Conservation (phyloP, 2,888 invertebrate genomes). For the Drosophila flavopinicola region DNA sequence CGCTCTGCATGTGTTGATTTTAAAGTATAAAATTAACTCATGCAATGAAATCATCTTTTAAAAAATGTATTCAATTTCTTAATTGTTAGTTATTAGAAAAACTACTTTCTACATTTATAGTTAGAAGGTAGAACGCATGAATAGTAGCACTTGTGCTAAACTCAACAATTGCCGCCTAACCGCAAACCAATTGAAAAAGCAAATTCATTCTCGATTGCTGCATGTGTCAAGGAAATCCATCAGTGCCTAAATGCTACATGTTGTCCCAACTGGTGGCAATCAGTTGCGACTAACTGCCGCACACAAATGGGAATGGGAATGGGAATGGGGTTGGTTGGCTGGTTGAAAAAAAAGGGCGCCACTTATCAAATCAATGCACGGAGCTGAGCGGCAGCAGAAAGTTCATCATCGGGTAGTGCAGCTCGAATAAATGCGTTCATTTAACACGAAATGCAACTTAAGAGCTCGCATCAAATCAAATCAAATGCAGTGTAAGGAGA, state of each 20-base stretch:
- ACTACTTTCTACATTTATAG: no score
- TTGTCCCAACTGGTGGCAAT: slow-evolving; percentile 36
- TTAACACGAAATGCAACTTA: slow-evolving; percentile 77
- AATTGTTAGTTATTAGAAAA: no score
- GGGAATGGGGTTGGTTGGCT: no score
- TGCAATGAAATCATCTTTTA: no score
- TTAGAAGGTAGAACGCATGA: not conserved
- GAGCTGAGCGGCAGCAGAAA: not conserved
- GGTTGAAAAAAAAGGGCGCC: slow-evolving; percentile 35
- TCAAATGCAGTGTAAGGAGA: slow-evolving; percentile 28
- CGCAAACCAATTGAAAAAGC: not conserved
- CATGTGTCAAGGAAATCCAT: slow-evolving; percentile 12
- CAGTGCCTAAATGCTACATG: not conserved
- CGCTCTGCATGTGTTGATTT: slow-evolving; percentile 1
- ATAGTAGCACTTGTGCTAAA: slow-evolving; percentile 1
- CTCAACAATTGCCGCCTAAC: not conserved
- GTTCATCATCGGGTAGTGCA: slow-evolving; percentile 22
- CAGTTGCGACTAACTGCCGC: slow-evolving; percentile 47
- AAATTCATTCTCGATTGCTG: not conserved
- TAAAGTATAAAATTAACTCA: no score
- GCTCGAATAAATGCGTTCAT: slow-evolving; percentile 75
- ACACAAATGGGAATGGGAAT: slow-evolving; percentile 46
- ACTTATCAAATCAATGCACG: slow-evolving; percentile 73
- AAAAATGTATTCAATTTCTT: no score
- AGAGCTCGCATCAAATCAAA: slow-evolving; percentile 72